Percentiles rank a stretch among this genome's conserved stretches.
phyloP scores from a whole-genome alignment of 2,113 vertebrate species.

The Phrynosoma blainvillii region DNA sequence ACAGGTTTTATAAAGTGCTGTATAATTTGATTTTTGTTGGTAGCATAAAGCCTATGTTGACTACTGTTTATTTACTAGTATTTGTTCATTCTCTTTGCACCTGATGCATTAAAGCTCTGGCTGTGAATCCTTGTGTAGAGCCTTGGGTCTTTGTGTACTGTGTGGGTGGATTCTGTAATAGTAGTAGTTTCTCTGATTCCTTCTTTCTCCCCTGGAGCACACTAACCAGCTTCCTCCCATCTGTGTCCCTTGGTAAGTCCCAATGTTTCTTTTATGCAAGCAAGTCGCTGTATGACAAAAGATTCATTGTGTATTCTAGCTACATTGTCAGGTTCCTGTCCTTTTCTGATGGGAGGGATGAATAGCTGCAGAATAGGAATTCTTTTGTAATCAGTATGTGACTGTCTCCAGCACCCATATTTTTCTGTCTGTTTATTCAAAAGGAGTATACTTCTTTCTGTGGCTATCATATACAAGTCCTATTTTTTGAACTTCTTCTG shows the following conservation, averaged over 20 bases:
- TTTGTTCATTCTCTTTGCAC: slow-evolving; percentile 47
- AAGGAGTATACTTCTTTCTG: slow-evolving; percentile 5
- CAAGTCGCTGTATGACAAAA: slow-evolving; percentile 60
- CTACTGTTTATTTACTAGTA: too few species aligned
- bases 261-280: slow-evolving; percentile 56
- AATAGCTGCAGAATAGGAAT: slow-evolving; percentile 58
- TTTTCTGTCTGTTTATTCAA: slow-evolving; percentile 36
- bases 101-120: slow-evolving; percentile 47
- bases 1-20: background rate
- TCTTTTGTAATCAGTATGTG: slow-evolving; percentile 60
- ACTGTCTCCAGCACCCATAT: slow-evolving; percentile 33
- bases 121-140: slow-evolving; percentile 60
- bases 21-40: background rate
- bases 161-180: slow-evolving; percentile 63
- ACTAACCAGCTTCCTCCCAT: slow-evolving; percentile 44
- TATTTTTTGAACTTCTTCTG: background rate
- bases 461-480: accelerated
- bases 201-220: slow-evolving; percentile 52
- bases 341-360: slow-evolving; percentile 12
- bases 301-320: slow-evolving; percentile 61
- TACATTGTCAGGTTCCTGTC: slow-evolving; percentile 62
- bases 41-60: too few species aligned
- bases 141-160: slow-evolving; percentile 53
- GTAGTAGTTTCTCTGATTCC: slow-evolving; percentile 20
- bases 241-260: slow-evolving; percentile 46